phyloP scores from a whole-genome alignment of 2,888 invertebrate species.

The Stenoptilia bipunctidactyla region DNA sequence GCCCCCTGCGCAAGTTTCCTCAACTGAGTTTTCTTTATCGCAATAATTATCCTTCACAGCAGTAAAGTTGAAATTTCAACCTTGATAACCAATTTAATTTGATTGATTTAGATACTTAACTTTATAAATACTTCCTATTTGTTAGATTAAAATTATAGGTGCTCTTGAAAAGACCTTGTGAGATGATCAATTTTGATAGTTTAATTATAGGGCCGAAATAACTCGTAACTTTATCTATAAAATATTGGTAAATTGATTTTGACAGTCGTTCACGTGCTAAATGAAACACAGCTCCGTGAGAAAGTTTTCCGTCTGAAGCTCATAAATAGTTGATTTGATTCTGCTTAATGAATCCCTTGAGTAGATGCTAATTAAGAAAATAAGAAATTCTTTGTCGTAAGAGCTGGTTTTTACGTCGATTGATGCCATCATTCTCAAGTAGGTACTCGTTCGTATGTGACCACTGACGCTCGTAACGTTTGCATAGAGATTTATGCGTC shows the following conservation, averaged over 20 bases:
- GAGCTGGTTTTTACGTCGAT: slow-evolving; percentile 22
- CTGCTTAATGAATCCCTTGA: slow-evolving; percentile 52
- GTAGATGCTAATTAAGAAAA: slow-evolving; percentile 54
- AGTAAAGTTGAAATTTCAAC: no score
- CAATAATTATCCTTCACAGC: no score
- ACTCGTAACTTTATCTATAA: no score
- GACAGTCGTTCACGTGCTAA: background rate
- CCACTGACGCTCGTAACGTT: background rate
- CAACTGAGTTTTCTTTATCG: background rate
- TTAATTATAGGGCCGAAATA: no score
- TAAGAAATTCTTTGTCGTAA: slow-evolving; percentile 46
- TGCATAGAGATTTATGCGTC: background rate
- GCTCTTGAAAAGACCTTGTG: no score
- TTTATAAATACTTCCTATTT: no score
- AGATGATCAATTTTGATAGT: no score
- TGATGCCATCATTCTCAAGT: slow-evolving; percentile 23
- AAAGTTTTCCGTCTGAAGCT: slow-evolving; percentile 35
- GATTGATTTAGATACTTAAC: no score
- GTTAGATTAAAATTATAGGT: no score
- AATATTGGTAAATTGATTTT: no score
- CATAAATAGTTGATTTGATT: slow-evolving; percentile 46
- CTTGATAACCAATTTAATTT: no score
- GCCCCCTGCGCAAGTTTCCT: slow-evolving; percentile 1
- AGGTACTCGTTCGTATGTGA: no score
- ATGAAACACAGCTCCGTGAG: slow-evolving; percentile 31